Evolutionary conservation across 2,797 vertebrate genomes (phyloP), one percentile per base, ranked within the genome.

Genomic region (Cyclopterus lumpus): DNA sequence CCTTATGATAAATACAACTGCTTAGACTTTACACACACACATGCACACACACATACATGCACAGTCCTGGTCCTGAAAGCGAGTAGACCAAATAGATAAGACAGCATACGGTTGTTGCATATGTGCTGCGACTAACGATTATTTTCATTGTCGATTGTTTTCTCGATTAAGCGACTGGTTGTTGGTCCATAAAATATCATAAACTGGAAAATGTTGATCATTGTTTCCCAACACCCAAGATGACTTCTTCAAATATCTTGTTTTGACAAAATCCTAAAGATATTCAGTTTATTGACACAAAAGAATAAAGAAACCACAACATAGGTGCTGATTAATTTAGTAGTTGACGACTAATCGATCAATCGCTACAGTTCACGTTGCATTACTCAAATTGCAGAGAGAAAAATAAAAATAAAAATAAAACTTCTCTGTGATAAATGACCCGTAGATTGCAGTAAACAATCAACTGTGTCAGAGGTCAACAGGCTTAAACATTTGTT

Each of bases 401-500:
- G 2, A 60, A 24, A 26, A 40, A 28, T 9, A 34, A 28, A 54
- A 49, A 36, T 12, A 44, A n/a, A n/a, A n/a, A n/a, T n/a, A n/a
- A n/a, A n/a, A 46, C 18, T 44, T 8, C 51, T 49, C 40, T 62
- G 32, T 14, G 42, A 20, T 22, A 26, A 11, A 32, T 34, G 22
- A 69, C 20, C 10, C 9, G 18, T 0, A 44, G n/a, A 32, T 18
- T 54, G 6, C 6, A 44, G 28, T 28, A 58, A 59, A 80, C 67
- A 34, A 30, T 20, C 8, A 34, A 18, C 11, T 1, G 4, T 36
- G 3, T 49, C 20, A 18, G 26, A 46, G 18, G 69, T 76, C 67
- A 67, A 6, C 24, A 16, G 32, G 34, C 22, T 62, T 11, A n/a
- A 74, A 54, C 32, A 40, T 75, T 71, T 73, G 15, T 53, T 65